phyloP scores from a whole-genome alignment of 2,797 vertebrate species.

The Nyctalus aviator region DNA sequence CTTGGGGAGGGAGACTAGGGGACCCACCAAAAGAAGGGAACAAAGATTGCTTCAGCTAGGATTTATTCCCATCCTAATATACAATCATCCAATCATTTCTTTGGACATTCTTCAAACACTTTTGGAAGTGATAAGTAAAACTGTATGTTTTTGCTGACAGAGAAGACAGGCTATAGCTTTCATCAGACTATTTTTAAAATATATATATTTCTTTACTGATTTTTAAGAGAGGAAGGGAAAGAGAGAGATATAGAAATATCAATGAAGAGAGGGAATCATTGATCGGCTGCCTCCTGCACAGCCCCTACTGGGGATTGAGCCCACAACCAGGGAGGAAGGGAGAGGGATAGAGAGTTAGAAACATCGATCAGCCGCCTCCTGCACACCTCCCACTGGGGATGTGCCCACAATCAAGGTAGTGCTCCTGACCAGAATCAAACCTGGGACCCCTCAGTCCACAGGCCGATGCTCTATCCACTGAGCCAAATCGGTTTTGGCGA shows the following conservation, averaged over 20 bases:
- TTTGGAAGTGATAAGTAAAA: slow-evolving; percentile 17
- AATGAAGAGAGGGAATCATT: background rate
- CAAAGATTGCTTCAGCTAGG: background rate
- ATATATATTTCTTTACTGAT: background rate
- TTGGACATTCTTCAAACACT: slow-evolving; percentile 28
- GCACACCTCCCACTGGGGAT: too few relatives aligned
- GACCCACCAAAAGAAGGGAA: background rate
- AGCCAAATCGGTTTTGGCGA: too few relatives aligned
- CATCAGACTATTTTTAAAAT: background rate
- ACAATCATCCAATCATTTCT: background rate
- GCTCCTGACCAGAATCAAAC: too few relatives aligned
- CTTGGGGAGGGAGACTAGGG: slow-evolving; percentile 9
- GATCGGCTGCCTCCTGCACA: background rate
- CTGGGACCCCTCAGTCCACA: too few relatives aligned
- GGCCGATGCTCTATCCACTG: too few relatives aligned
- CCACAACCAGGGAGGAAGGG: too few relatives aligned
- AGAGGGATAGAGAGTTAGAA: too few relatives aligned
- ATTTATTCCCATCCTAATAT: background rate
- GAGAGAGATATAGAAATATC: background rate
- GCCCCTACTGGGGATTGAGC: background rate
- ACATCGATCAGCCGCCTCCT: too few relatives aligned
- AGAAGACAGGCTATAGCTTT: background rate
- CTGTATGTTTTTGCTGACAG: background rate
- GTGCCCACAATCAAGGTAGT: too few relatives aligned
- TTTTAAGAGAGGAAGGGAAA: background rate